Conservation (phyloP, 1,140 invertebrate genomes). For the Drosophila tsacasi region DNA sequence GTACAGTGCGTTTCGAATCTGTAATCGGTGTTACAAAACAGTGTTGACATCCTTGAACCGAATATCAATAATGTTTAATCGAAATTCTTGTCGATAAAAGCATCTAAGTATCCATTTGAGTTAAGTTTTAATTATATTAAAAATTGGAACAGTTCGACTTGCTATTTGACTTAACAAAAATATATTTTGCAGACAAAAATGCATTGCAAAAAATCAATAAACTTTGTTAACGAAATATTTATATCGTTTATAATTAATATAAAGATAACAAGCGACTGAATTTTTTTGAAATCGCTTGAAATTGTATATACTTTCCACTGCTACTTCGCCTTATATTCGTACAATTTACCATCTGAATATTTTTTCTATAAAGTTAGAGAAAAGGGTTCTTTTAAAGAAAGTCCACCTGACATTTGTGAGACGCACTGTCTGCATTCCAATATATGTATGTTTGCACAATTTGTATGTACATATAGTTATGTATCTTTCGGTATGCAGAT, state of each 20-base stretch:
- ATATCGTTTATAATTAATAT: background rate
- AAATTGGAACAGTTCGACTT: too few species aligned
- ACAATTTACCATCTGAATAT: background rate
- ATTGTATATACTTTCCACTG: background rate
- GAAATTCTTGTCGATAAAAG: background rate
- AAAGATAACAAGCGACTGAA: background rate
- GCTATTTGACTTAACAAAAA: background rate
- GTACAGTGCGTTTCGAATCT: conserved; percentile 26
- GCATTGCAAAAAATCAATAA: accelerated
- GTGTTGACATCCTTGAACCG: background rate
- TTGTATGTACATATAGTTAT: conserved; percentile 20
- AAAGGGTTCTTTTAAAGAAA: background rate
- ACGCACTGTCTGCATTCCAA: conserved; percentile 31
- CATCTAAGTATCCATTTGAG: accelerated
- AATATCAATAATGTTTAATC: too few species aligned
- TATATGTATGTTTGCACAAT: background rate
- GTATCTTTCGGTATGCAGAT: conserved; percentile 26
- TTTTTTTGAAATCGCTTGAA: background rate
- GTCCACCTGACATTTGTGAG: background rate
- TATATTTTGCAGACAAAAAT: background rate
- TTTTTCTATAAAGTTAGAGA: background rate
- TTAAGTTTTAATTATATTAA: background rate
- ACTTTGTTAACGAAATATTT: background rate
- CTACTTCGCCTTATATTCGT: accelerated
- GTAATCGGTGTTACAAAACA: background rate